Percentiles rank a stretch among this genome's conserved stretches.
phyloP scores from a whole-genome alignment of 1,140 invertebrate species.

The Lepidurus couesii region DNA sequence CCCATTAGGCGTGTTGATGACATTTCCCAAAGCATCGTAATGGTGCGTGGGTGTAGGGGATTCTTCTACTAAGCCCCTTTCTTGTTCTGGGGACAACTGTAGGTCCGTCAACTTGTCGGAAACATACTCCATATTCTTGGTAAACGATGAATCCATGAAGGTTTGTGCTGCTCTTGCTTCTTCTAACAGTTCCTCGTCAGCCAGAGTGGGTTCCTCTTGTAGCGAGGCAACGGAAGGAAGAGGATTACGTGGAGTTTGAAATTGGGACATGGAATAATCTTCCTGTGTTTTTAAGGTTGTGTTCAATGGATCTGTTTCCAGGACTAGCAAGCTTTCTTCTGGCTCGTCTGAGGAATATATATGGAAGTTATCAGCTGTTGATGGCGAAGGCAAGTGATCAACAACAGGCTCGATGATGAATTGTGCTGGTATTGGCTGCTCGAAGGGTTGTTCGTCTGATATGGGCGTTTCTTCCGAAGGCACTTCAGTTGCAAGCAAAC shows the following conservation, averaged over 20 bases:
- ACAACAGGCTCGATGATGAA: background rate
- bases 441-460: background rate
- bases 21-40: background rate
- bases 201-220: background rate
- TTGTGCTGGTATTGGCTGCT: background rate
- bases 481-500: background rate
- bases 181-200: background rate
- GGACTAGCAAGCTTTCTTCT: slow-evolving; percentile 9
- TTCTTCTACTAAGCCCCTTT: background rate
- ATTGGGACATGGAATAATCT: background rate
- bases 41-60: background rate
- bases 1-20: background rate
- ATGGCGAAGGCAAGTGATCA: background rate
- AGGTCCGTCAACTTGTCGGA: background rate
- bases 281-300: background rate
- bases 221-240: background rate
- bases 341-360: slow-evolving; percentile 1
- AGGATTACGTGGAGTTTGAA: background rate
- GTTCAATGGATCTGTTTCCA: background rate
- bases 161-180: background rate
- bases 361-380: background rate
- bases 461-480: background rate
- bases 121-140: background rate
- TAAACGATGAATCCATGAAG: background rate
- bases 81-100: background rate